Conservation (phyloP, 2,797 vertebrate genomes). For the Lepus oiostolus region DNA sequence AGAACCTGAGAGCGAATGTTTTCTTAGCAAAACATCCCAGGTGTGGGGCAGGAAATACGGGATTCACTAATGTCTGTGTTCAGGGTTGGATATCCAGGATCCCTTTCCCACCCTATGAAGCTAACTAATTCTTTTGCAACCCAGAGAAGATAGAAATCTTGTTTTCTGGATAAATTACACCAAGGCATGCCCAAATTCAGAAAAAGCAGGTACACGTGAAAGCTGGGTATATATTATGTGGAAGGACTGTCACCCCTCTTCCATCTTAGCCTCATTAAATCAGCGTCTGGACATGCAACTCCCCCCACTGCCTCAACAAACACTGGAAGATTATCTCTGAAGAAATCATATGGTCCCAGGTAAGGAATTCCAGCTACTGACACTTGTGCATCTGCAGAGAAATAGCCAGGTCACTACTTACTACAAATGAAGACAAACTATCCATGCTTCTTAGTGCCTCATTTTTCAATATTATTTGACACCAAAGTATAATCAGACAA, state of each 20-base stretch:
- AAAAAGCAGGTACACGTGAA: background rate
- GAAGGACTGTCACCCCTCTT: background rate
- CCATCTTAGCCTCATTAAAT: background rate
- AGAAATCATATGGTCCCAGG: background rate
- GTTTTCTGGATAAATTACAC: constrained; percentile 50
- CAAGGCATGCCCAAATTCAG: background rate
- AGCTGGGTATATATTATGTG: background rate
- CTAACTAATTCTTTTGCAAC: background rate
- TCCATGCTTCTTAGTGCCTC: background rate
- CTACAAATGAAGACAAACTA: background rate
- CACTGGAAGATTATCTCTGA: constrained; percentile 11
- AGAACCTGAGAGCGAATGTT: background rate
- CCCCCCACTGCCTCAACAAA: background rate
- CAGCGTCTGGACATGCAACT: background rate
- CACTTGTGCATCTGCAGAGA: background rate
- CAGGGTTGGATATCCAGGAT: background rate
- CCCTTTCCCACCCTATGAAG: background rate
- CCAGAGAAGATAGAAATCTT: constrained; percentile 16
- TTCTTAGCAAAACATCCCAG: background rate
- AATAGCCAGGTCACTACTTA: background rate
- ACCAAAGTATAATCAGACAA: constrained; percentile 18
- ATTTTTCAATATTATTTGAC: constrained; percentile 32
- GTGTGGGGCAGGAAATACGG: background rate
- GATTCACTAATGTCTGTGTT: constrained; percentile 28
- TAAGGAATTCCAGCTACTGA: constrained; percentile 11